phyloP scores from a whole-genome alignment of 1,140 invertebrate genomes.

The Trypoxylus dichotomus region DNA sequence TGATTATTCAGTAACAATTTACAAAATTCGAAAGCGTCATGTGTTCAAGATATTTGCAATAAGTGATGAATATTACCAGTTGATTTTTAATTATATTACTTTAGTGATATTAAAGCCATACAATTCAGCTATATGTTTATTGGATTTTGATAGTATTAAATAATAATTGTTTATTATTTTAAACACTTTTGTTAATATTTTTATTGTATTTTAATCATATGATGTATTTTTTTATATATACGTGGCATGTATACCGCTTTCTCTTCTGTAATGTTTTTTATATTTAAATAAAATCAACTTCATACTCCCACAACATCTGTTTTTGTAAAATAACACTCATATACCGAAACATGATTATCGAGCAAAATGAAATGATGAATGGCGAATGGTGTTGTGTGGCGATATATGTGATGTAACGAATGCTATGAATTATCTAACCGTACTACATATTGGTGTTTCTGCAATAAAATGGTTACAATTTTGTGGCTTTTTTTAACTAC shows the following conservation, averaged over 20 bases:
- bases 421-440: no score
- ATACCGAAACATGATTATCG: no score
- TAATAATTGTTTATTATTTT: neutral
- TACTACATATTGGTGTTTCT: no score
- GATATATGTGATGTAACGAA: no score
- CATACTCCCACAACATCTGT: neutral
- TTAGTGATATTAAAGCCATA: constrained; percentile 28
- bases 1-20: neutral
- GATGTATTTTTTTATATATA: constrained; percentile 28
- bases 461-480: no score
- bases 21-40: neutral
- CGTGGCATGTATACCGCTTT: constrained; percentile 23
- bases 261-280: constrained; percentile 26
- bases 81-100: neutral
- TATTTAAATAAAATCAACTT: constrained; percentile 29
- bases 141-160: constrained; percentile 23
- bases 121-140: constrained; percentile 26
- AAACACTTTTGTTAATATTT: constrained; percentile 19
- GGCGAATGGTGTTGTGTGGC: no score
- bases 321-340: neutral
- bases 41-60: neutral
- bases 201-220: constrained; percentile 27
- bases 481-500: no score
- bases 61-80: constrained; percentile 13
- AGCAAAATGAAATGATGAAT: no score